Conservation (phyloP, 2,888 invertebrate species). For the Cataglyphis albicans region DNA sequence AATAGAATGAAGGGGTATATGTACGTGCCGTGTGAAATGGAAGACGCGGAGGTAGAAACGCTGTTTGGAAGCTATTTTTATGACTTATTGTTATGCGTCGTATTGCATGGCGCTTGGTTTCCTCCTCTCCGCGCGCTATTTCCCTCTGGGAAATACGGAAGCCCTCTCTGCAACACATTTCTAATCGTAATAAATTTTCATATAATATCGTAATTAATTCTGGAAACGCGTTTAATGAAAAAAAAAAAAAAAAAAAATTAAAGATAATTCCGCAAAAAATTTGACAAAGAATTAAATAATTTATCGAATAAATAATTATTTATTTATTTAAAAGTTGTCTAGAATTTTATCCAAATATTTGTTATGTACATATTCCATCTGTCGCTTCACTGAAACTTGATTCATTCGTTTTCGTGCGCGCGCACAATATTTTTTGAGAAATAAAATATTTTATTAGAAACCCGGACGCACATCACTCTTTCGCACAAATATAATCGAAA, state of each 20-base stretch:
- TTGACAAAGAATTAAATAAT: neutral
- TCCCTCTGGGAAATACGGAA: neutral
- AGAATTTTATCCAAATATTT: neutral
- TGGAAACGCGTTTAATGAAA: neutral
- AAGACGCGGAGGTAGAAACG: conserved; percentile 42
- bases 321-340: neutral
- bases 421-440: neutral
- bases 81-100: conserved; percentile 52
- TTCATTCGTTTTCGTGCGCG: neutral
- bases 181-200: conserved; percentile 41
- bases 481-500: conserved; percentile 18
- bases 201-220: conserved; percentile 5
- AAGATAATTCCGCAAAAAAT: neutral
- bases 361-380: neutral
- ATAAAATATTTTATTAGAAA: neutral
- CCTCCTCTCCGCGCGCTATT: conserved; percentile 9
- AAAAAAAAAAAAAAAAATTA: neutral
- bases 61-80: conserved; percentile 49
- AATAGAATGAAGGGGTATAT: conserved; percentile 40
- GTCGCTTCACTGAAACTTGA: neutral
- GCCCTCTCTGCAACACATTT: conserved; percentile 2
- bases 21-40: conserved; percentile 16
- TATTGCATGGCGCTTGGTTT: conserved; percentile 42
- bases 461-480: neutral
- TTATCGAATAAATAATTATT: neutral